Evolutionary conservation across 2,888 invertebrate species (phyloP), one percentile per base, ranked within the genome.

Genomic region (Dryobota labecula): DNA sequence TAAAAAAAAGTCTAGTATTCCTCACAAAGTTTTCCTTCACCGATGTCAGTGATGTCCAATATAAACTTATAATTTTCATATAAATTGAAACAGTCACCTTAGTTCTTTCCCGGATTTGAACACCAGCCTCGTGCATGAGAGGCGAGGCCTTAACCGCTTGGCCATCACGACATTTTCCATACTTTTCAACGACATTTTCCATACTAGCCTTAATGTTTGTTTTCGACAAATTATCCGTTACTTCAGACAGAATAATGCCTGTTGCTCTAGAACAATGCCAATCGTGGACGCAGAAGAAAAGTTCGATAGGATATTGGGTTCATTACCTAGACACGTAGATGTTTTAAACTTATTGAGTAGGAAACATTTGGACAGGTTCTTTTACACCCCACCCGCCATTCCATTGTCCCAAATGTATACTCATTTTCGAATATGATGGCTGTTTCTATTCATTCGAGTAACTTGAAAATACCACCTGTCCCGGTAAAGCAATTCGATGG

Each of bases 261-360:
- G 43, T 41, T 38, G 24, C n/a, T 27, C 18, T 41, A 43, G 24
- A 66, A 61, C 24, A 76, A 76, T 62, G 38, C 45, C 53, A 69
- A 57, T 13, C 30, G 4, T 58, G 24, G 3, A 38, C 7, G 18
- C 1, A 58, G 24, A n/a, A 47, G 45, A n/a, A 36, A 9, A 61
- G 20, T n/a, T n/a, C 15, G 1, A 27, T 30, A 30, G 8, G 18
- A 33, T 74, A 54, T 73, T 13, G 13, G 13, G 30, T 27, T 30
- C 18, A 13, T 33, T 38, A 20, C 9, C 18, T n/a, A 6, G 33
- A n/a, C 18, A 36, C 36, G 30, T 43, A 30, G 11, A 2, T 24
- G 8, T 38, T 24, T 36, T 27, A 27, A 27, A 54, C 36, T 38
- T 13, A 69, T 54, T 38, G 43, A 36, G n/a, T 24, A 47, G 20